Evolutionary conservation across 2,888 invertebrate genomes (phyloP).

Genomic region (Polydesmus complanatus): DNA sequence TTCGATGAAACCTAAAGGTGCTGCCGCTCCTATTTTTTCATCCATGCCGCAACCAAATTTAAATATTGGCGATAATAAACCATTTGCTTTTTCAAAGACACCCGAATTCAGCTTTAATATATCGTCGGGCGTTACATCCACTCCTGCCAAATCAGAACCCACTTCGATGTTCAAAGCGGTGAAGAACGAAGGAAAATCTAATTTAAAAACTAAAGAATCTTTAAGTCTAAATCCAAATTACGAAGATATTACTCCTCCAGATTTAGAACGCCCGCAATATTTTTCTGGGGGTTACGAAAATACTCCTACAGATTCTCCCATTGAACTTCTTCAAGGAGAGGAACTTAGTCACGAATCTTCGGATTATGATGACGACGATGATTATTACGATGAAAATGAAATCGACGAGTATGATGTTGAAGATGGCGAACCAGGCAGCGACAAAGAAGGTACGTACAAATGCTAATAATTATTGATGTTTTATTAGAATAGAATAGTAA

Average conservation of each 20-base stretch:
- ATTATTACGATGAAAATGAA: not conserved
- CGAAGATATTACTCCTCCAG: constrained; percentile 5
- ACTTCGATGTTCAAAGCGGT: not conserved
- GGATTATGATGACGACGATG: constrained; percentile 1
- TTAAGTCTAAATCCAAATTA: not conserved
- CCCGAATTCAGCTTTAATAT: not conserved
- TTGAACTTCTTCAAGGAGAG: not conserved
- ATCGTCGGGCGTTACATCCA: not conserved
- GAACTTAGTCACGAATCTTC: not conserved
- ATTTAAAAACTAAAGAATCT: not conserved
- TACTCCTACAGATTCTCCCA: not conserved
- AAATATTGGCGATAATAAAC: too few relatives aligned
- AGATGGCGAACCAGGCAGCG: not conserved
- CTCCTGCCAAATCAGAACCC: not conserved
- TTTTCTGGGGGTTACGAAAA: too few relatives aligned
- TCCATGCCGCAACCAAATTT: too few relatives aligned
- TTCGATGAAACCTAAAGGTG: too few relatives aligned
- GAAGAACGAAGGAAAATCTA: not conserved
- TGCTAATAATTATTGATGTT: not conserved
- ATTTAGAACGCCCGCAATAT: not conserved
- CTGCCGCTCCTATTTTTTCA: too few relatives aligned
- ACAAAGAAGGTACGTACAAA: not conserved
- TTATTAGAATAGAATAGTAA: too few relatives aligned
- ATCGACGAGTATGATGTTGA: not conserved
- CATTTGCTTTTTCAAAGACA: not conserved